Evolutionary conservation across 2,888 invertebrate species (phyloP).

Genomic region (Amorpha juglandis): DNA sequence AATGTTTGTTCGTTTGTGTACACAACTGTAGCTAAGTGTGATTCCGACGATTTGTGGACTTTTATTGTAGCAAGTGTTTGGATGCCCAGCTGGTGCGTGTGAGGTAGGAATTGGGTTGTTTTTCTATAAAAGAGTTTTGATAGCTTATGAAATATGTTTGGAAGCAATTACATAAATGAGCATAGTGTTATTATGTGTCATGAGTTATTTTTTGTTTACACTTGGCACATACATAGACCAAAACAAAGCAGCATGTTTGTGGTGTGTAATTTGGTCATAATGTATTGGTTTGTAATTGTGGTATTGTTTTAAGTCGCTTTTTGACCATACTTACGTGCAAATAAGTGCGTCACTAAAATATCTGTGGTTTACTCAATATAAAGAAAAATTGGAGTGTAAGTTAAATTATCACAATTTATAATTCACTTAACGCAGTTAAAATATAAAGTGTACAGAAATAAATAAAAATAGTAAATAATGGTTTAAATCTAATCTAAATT

Average conservation of each 20-base stretch:
- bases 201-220: constrained; percentile 16
- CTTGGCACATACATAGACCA: neutral
- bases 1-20: constrained; percentile 34
- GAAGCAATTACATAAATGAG: neutral
- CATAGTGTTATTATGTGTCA: neutral
- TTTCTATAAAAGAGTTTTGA: neutral
- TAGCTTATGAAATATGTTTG: constrained; percentile 13
- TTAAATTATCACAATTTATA: too few relatives aligned
- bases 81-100: constrained; percentile 65
- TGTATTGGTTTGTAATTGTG: neutral
- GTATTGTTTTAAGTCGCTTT: neutral
- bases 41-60: constrained; percentile 39
- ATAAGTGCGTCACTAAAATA: too few relatives aligned
- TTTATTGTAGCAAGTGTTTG: constrained; percentile 43
- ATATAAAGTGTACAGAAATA: too few relatives aligned
- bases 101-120: constrained; percentile 37
- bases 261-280: constrained; percentile 1
- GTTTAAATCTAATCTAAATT: too few relatives aligned
- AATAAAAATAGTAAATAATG: too few relatives aligned
- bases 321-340: neutral
- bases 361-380: too few relatives aligned
- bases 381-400: too few relatives aligned
- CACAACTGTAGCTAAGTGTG: constrained; percentile 28
- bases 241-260: constrained; percentile 18
- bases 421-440: too few relatives aligned